These are phyloP conservation scores for Tolypeutes matacus DNA, from an alignment of 2,797 vertebrate genomes.

Conservation along the genomic window DNA sequence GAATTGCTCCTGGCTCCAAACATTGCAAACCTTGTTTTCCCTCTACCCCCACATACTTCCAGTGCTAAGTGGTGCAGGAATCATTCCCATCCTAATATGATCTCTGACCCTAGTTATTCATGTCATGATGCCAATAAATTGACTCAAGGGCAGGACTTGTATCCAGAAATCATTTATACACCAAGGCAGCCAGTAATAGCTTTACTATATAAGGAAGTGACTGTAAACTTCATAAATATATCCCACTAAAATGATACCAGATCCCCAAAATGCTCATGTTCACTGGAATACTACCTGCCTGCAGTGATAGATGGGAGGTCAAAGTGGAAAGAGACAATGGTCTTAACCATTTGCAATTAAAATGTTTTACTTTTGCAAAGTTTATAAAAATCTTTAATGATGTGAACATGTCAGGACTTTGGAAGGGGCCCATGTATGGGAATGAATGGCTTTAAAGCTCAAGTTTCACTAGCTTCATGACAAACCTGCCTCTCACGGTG, in stretches of 20 bases:
- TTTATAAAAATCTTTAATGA: neutral
- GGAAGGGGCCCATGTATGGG: neutral
- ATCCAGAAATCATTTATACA: slow-evolving; percentile 1
- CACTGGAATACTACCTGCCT: neutral
- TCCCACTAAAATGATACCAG: neutral
- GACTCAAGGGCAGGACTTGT: neutral
- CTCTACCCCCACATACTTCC: neutral
- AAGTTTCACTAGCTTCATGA: neutral
- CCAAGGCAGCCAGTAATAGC: neutral
- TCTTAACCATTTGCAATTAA: neutral
- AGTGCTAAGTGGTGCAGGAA: neutral
- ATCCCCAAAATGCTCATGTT: neutral
- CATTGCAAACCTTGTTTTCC: neutral
- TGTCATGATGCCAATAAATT: neutral
- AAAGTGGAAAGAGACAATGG: neutral
- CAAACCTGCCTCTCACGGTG: neutral
- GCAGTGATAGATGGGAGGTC: neutral
- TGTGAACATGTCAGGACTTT: neutral
- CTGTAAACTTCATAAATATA: neutral
- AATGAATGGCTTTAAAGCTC: neutral
- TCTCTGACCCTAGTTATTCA: slow-evolving; percentile 1
- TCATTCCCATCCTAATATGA: neutral
- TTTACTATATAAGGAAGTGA: neutral
- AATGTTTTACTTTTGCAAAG: slow-evolving; percentile 14
- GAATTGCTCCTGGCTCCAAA: neutral